phyloP scores from a whole-genome alignment of 2,888 invertebrate genomes.

The Melipona beecheii region DNA sequence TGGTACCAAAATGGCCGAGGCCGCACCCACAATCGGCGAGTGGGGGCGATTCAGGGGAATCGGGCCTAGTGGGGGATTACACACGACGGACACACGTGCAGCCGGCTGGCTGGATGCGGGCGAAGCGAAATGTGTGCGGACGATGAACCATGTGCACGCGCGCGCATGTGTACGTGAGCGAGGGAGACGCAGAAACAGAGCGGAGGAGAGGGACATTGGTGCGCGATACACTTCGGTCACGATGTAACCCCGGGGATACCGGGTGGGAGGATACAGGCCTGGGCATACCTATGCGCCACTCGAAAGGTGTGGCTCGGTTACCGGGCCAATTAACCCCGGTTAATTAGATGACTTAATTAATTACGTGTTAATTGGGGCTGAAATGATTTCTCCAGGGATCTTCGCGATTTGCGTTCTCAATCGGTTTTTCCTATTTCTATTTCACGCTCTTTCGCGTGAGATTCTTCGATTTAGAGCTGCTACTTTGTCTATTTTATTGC shows the following conservation, averaged over 20 bases:
- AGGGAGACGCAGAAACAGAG: slow-evolving; percentile 1
- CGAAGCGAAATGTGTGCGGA: slow-evolving; percentile 34
- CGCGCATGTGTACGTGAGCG: not conserved
- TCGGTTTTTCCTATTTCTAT: not conserved
- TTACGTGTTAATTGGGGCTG: slow-evolving; percentile 39
- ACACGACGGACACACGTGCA: slow-evolving; percentile 66
- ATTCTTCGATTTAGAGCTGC: not conserved
- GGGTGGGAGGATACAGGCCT: slow-evolving; percentile 61
- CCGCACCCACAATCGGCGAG: slow-evolving; percentile 73
- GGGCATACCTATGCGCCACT: slow-evolving; percentile 71
- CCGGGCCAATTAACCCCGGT: slow-evolving; percentile 14
- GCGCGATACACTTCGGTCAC: slow-evolving; percentile 57
- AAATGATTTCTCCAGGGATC: not conserved
- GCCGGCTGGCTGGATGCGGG: slow-evolving; percentile 41
- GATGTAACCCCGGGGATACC: slow-evolving; percentile 64
- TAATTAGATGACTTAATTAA: slow-evolving; percentile 44
- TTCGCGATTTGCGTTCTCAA: not conserved
- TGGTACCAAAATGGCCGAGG: slow-evolving; percentile 82
- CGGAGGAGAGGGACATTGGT: slow-evolving; percentile 16
- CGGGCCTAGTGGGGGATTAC: slow-evolving; percentile 66
- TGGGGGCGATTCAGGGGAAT: slow-evolving; percentile 79
- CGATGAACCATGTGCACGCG: slow-evolving; percentile 50
- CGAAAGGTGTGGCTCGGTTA: slow-evolving; percentile 70
- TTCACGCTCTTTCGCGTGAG: not conserved
- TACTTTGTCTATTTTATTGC: not conserved